phyloP scores from a whole-genome alignment of 2,113 vertebrate species.

The Oncorhynchus kisutch region DNA sequence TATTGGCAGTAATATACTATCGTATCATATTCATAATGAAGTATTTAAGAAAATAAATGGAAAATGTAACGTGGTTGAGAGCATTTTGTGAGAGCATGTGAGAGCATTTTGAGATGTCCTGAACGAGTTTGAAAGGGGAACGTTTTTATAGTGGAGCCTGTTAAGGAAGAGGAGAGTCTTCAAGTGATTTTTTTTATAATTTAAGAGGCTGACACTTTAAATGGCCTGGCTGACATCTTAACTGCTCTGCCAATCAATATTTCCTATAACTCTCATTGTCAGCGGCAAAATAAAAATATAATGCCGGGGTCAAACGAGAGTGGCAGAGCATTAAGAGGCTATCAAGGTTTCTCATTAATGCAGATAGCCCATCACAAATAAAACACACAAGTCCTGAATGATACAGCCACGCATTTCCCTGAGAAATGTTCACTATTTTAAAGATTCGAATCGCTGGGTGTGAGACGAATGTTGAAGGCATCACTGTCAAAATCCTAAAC shows the following conservation, averaged over 20 bases:
- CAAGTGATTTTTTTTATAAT: conserved; percentile 97
- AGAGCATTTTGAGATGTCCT: conserved; percentile 35
- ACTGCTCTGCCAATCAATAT: conserved; percentile 99
- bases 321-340: conserved; percentile 56
- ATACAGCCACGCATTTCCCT: conserved; percentile 16
- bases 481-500: not conserved
- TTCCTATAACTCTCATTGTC: conserved; percentile 98
- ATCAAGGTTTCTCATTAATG: conserved; percentile 68
- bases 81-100: conserved; percentile 38
- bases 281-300: conserved; percentile 92
- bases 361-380: conserved; percentile 53
- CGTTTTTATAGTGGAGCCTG: conserved; percentile 89
- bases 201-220: conserved; percentile 99
- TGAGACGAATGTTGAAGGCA: not conserved
- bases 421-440: conserved; percentile 7
- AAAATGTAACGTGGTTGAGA: conserved; percentile 29
- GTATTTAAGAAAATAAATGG: conserved; percentile 46
- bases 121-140: conserved; percentile 84
- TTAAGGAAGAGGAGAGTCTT: conserved; percentile 90
- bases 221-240: conserved; percentile 99
- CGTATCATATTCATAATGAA: conserved; percentile 7
- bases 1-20: not conserved
- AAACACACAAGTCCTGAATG: conserved; percentile 4
- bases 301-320: conserved; percentile 82
- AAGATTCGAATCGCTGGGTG: not conserved